A percentile compares a stretch with the other conserved stretches of the same genome.
Evolutionary conservation across 2,113 vertebrate genomes (phyloP).

Genomic region (Corythornis cristatus): DNA sequence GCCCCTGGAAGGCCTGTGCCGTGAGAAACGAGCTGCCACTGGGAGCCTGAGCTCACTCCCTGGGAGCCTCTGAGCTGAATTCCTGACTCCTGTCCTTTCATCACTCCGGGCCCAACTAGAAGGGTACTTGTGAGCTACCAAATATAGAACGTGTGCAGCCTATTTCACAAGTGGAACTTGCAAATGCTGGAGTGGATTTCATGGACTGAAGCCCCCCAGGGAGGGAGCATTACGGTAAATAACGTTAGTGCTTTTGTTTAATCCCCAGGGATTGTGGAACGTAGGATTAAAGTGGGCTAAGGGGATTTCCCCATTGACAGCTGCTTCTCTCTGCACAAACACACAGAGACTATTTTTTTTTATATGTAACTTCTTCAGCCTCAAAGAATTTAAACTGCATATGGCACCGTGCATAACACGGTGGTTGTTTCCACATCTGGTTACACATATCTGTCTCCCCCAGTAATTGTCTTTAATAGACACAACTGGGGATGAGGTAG

Average conservation of each 20-base stretch:
- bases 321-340: constrained; percentile 40
- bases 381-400: constrained; percentile 53
- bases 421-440: constrained; percentile 52
- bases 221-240: constrained; percentile 44
- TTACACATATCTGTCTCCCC: constrained; percentile 41
- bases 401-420: neutral
- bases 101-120: constrained; percentile 21
- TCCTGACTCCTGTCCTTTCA: constrained; percentile 51
- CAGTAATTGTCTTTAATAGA: constrained; percentile 61
- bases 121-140: constrained; percentile 45
- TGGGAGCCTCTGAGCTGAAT: neutral
- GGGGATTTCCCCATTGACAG: constrained; percentile 68
- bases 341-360: neutral
- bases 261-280: constrained; percentile 42
- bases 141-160: constrained; percentile 10
- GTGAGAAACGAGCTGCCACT: neutral
- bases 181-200: constrained; percentile 53
- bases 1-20: neutral
- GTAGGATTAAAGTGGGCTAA: constrained; percentile 56
- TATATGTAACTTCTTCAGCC: constrained; percentile 22
- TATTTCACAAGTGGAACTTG: constrained; percentile 52
- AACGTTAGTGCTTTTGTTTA: constrained; percentile 54
- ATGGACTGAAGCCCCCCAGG: constrained; percentile 33
- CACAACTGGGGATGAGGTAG: constrained; percentile 45
- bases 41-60: neutral